Conservation (phyloP, 2,113 vertebrate genomes). For the Pelusios castaneus region DNA sequence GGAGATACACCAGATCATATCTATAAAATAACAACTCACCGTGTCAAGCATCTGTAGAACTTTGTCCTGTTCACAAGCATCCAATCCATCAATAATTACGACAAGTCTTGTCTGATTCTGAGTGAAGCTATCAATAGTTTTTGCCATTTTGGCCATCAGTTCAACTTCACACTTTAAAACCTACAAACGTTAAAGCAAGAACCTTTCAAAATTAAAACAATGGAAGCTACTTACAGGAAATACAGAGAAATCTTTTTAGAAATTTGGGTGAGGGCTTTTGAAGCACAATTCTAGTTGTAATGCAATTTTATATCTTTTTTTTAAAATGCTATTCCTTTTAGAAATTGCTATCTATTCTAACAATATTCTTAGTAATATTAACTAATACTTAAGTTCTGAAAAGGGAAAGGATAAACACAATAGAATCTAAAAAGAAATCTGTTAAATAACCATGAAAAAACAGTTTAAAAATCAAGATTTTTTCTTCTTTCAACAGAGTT, state of each 20-base stretch:
- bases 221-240: neutral
- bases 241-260: no score
- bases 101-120: conserved; percentile 98
- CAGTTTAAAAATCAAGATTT: neutral
- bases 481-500: neutral
- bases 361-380: neutral
- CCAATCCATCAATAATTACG: conserved; percentile 96
- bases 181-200: conserved; percentile 64
- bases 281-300: neutral
- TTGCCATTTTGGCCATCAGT: conserved; percentile 97
- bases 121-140: conserved; percentile 97
- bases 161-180: conserved; percentile 98
- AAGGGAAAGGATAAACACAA: neutral
- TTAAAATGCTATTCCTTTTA: neutral
- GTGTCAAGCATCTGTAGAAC: conserved; percentile 99
- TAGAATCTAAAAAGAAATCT: neutral
- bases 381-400: neutral
- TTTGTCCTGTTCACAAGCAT: conserved; percentile 97
- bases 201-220: neutral
- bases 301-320: neutral
- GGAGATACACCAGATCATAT: neutral
- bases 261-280: neutral
- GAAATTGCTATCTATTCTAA: neutral
- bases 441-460: neutral
- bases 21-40: conserved; percentile 73